A percentile compares a stretch with the other conserved stretches of the same genome.
These are phyloP conservation scores for Cyprinodon brontotheroides DNA, from an alignment of 2,113 vertebrate genomes.

Conservation along the genomic window DNA sequence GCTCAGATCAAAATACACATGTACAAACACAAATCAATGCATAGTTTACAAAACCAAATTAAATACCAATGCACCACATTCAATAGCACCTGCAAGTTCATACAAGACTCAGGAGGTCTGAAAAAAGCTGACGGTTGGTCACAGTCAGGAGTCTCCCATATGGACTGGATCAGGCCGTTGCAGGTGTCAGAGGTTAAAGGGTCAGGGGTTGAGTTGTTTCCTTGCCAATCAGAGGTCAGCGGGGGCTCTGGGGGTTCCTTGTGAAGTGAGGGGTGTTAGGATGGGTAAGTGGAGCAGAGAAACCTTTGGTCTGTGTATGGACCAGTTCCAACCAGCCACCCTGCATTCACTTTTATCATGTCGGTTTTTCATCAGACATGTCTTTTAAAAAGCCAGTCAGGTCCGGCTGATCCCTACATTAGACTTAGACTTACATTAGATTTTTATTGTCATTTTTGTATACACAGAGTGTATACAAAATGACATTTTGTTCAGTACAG, in stretches of 20 bases:
- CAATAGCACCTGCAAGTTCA: background rate
- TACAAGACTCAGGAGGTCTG: slow-evolving; percentile 19
- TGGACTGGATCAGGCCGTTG: slow-evolving; percentile 70
- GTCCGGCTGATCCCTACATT: too few relatives aligned
- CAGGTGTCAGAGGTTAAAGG: slow-evolving; percentile 51
- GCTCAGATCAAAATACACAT: background rate
- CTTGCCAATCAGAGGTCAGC: slow-evolving; percentile 64
- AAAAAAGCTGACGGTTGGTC: slow-evolving; percentile 55
- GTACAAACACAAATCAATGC: background rate
- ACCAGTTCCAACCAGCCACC: slow-evolving; percentile 29
- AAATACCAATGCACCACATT: background rate
- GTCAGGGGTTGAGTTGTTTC: slow-evolving; percentile 59
- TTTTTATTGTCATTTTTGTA: too few relatives aligned
- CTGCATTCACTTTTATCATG: slow-evolving; percentile 23
- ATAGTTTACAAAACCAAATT: background rate
- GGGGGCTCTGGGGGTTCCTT: slow-evolving; percentile 50
- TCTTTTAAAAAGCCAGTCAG: too few relatives aligned
- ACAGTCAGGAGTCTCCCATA: slow-evolving; percentile 74
- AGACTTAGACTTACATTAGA: too few relatives aligned
- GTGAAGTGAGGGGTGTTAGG: slow-evolving; percentile 56
- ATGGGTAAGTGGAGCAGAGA: slow-evolving; percentile 52
- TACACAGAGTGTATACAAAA: too few relatives aligned
- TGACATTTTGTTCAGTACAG: too few relatives aligned
- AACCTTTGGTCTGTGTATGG: slow-evolving; percentile 31
- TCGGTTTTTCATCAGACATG: slow-evolving; percentile 15